Evolutionary conservation across 2,797 vertebrate genomes (phyloP).

Genomic region (Pangasius djambal): DNA sequence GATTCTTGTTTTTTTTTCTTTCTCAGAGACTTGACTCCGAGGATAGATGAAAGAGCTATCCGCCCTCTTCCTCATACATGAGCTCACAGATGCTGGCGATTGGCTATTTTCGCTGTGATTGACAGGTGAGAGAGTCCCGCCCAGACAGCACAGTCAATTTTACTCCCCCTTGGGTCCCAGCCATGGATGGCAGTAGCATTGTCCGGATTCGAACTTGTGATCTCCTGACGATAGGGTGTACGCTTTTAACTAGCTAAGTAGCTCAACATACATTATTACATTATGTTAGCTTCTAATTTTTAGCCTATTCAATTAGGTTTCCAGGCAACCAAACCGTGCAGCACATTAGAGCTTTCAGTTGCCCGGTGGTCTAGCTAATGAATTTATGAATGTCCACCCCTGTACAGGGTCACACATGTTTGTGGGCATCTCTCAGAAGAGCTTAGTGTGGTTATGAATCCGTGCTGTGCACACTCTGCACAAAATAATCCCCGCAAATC

Average conservation of each 20-base stretch:
- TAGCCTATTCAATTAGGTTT: constrained; percentile 9
- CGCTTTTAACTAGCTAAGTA: not conserved
- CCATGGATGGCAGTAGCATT: not conserved
- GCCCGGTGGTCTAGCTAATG: constrained; percentile 1
- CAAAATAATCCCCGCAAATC: constrained; percentile 71
- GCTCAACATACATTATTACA: not conserved
- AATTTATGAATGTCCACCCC: not conserved
- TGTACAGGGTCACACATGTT: constrained; percentile 7
- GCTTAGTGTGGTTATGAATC: constrained; percentile 68
- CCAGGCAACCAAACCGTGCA: not conserved
- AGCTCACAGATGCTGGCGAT: not conserved
- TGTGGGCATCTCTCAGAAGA: constrained; percentile 53
- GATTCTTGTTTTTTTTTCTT: too few relatives aligned
- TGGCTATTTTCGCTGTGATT: not conserved
- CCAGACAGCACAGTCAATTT: not conserved
- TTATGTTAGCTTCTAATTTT: constrained; percentile 2
- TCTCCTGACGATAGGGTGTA: not conserved
- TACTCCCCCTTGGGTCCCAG: too few relatives aligned
- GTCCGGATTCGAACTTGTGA: not conserved
- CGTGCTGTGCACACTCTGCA: constrained; percentile 71
- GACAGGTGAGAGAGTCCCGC: not conserved
- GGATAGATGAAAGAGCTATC: not conserved
- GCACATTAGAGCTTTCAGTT: constrained; percentile 11
- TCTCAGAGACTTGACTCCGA: too few relatives aligned
- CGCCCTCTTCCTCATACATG: not conserved